Evolutionary conservation across 2,888 invertebrate genomes (phyloP), one percentile per base, ranked within the genome.

Genomic region (Mythimna loreyi): DNA sequence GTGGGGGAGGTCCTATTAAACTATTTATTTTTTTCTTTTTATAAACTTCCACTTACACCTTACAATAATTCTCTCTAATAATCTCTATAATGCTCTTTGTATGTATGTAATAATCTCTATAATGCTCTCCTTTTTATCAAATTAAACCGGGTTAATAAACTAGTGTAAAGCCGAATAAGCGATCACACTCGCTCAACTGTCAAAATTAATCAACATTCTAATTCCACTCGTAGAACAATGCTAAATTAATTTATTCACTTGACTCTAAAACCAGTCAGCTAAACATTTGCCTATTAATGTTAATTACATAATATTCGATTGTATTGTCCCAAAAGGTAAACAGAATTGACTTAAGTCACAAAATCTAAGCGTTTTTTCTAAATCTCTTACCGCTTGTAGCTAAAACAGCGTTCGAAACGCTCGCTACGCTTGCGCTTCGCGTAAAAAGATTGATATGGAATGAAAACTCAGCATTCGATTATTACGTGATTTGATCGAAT

Each of bases 241-340:
- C 11, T 50, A 30, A 78, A 72, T 75, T 68, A 68, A 78, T 78
- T 80, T 67, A 68, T 69, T 80, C 72, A 69, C 60, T 78, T 43
- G 16, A 68, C 56, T 72, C 63, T 67, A 61, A 40, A 77, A 74
- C 67, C 65, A 71, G 80, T 75, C 45, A 71, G 66, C 62, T 76
- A 82, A 85, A 81, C 67, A 82, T 82, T 81, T 80, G 65, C 73
- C 79, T 75, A 80, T 84, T 82, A 84, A 68, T 80, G 81, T 81
- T 79, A 80, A 86, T 82, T 83, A 83, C 79, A 79, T 81, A 80
- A 82, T 86, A 79, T 80, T 83, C 77, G 75, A 80, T 81, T 84
- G 84, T 73, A 64, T 69, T 72, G 61, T 72, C 60, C 66, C 69
- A 61, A 63, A 66, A 72, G 72, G 65, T 64, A 55, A 75, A 64